Conservation (phyloP, 2,888 invertebrate genomes). For the Leptopilina syphax region DNA sequence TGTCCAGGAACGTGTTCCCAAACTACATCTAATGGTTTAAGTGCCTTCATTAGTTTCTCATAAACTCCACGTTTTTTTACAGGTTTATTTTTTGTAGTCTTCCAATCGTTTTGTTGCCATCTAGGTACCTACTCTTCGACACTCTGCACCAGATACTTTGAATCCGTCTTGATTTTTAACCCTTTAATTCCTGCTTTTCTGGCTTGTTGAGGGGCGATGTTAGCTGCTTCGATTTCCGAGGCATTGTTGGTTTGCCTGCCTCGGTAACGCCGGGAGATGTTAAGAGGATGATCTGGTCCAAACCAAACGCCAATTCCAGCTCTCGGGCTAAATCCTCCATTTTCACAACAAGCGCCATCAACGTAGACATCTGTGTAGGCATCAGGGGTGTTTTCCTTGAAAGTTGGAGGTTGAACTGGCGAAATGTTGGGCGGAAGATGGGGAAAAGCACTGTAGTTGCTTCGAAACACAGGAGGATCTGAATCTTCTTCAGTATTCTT, state of each 20-base stretch:
- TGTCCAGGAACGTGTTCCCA: too few species aligned
- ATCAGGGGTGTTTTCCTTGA: neutral
- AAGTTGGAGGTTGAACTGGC: neutral
- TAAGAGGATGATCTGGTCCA: neutral
- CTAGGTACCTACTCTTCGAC: neutral
- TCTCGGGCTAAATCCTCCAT: neutral
- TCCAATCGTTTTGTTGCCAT: too few species aligned
- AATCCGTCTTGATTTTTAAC: neutral
- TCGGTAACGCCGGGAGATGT: neutral
- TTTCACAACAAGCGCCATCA: neutral
- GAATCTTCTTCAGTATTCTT: too few species aligned
- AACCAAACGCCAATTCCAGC: too few species aligned
- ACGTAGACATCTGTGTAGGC: neutral
- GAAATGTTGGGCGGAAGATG: neutral
- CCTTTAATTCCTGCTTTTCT: neutral
- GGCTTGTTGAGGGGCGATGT: neutral
- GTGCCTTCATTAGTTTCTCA: neutral
- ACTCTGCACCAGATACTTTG: neutral
- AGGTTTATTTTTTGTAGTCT: neutral
- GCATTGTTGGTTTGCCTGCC: neutral
- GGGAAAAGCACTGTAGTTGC: neutral
- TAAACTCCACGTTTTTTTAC: neutral
- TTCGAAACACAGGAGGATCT: too few species aligned
- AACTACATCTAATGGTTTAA: too few species aligned
- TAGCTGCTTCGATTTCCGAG: neutral